Base-by-base conservation (phyloP, 1,140 invertebrate species). In the Drosophila lowei region DNA sequence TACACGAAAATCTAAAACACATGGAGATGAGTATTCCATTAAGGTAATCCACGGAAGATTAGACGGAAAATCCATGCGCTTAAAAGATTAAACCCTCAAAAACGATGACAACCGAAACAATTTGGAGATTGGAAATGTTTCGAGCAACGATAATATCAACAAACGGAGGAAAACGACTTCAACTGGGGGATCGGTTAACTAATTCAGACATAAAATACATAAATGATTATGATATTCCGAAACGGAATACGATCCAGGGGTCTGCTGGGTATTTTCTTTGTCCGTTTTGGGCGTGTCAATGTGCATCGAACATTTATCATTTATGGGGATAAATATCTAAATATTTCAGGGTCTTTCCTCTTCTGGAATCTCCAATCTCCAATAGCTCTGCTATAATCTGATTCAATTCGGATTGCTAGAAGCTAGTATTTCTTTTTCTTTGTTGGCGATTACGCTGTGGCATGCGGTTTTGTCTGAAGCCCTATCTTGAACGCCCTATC, bases 131-230 rank as follows among this genome's bases (percentile, higher is more conserved):
- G n/a, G 47, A 48, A 52, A 48, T 48, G 18, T 43, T 47, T 52
- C 23, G 9, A 18, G 6, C 23, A 38, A 8, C 55, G 25, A 54
- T 50, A 34, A 38, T 21, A 18, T 28, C 43, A 18, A 9, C 4
- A 6, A 25, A 25, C 23, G 23, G 4, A 4, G 23, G 5, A 25
- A 25, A 25, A 25, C 3, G 3, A 25, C 23, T 5, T 25, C 0
- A 25, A 54, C 50, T 70, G 72, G 66, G 52, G 86, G 74, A 77
- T 66, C 44, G 53, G 23, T 43, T 62, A 70, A 63, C 63, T 85
- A 73, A 79, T 80, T 59, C 38, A 70, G 73, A 66, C 59, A 77
- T 64, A 58, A 77, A 72, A 28, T 11, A 30, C 23, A 18, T n/a
- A n/a, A n/a, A n/a, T n/a, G n/a, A n/a, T n/a, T n/a, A n/a, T n/a